Percentiles rank a stretch among this genome's conserved stretches.
Conservation (phyloP, 2,888 invertebrate species). For the Agrotis ipsilon region DNA sequence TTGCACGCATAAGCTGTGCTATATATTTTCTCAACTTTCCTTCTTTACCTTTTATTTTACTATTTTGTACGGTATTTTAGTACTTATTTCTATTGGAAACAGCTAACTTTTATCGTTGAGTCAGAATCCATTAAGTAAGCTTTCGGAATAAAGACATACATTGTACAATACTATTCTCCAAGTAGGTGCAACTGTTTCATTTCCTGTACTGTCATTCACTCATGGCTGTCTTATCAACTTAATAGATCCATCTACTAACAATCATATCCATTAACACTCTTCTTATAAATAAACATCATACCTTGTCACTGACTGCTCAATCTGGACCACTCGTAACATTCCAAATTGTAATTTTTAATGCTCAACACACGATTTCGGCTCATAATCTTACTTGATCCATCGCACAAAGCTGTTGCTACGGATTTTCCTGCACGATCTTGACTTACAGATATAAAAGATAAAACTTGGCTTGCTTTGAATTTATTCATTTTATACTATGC, state of each 20-base stretch:
- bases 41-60: slow-evolving; percentile 19
- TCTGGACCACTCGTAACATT: slow-evolving; percentile 32
- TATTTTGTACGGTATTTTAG: neutral
- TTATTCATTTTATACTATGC: slow-evolving; percentile 54
- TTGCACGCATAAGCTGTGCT: slow-evolving; percentile 16
- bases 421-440: slow-evolving; percentile 83
- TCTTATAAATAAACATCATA: slow-evolving; percentile 55
- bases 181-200: slow-evolving; percentile 9
- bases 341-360: slow-evolving; percentile 74
- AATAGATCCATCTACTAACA: slow-evolving; percentile 56
- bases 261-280: slow-evolving; percentile 56
- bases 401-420: slow-evolving; percentile 61
- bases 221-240: slow-evolving; percentile 29
- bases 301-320: slow-evolving; percentile 38
- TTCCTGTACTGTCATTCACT: slow-evolving; percentile 32
- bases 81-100: neutral
- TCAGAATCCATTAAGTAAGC: neutral
- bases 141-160: neutral
- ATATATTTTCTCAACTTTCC: slow-evolving; percentile 16
- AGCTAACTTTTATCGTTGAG: neutral
- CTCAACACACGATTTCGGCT: slow-evolving; percentile 79
- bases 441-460: slow-evolving; percentile 77
- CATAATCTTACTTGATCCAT: slow-evolving; percentile 80
- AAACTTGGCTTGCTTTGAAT: slow-evolving; percentile 58
- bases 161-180: slow-evolving; percentile 4